Conservation (phyloP, 2,888 invertebrate genomes). For the Drosophila meridionalis region DNA sequence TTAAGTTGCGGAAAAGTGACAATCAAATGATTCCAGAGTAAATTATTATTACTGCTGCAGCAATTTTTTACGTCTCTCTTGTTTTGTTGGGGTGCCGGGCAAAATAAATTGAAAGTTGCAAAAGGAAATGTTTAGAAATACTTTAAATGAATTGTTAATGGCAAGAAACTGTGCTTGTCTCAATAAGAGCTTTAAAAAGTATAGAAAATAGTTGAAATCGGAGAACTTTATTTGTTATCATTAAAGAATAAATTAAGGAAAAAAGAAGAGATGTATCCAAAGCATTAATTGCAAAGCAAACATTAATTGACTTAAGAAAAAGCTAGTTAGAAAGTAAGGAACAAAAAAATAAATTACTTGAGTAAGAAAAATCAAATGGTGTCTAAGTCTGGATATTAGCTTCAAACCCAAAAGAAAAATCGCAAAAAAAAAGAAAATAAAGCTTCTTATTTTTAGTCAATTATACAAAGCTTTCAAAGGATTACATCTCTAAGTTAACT, state of each 20-base stretch:
- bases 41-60: conserved; percentile 9
- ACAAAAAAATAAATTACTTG: too few species aligned
- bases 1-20: conserved; percentile 52
- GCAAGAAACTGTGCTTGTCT: neutral
- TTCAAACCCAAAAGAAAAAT: too few species aligned
- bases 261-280: neutral
- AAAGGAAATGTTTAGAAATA: neutral
- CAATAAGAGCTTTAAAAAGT: neutral
- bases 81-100: neutral
- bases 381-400: too few species aligned
- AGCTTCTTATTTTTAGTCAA: neutral
- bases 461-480: neutral
- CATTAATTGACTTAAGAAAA: neutral
- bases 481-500: too few species aligned
- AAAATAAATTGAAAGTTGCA: conserved; percentile 10
- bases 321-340: neutral
- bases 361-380: too few species aligned
- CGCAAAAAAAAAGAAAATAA: neutral
- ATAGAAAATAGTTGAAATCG: neutral
- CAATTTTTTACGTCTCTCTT: neutral
- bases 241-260: neutral
- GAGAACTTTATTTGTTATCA: neutral
- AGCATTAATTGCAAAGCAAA: neutral
- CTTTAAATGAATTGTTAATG: neutral
- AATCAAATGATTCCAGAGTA: conserved; percentile 26